Evolutionary conservation across 2,113 vertebrate species (phyloP).

Genomic region (Pterocles burchelli): DNA sequence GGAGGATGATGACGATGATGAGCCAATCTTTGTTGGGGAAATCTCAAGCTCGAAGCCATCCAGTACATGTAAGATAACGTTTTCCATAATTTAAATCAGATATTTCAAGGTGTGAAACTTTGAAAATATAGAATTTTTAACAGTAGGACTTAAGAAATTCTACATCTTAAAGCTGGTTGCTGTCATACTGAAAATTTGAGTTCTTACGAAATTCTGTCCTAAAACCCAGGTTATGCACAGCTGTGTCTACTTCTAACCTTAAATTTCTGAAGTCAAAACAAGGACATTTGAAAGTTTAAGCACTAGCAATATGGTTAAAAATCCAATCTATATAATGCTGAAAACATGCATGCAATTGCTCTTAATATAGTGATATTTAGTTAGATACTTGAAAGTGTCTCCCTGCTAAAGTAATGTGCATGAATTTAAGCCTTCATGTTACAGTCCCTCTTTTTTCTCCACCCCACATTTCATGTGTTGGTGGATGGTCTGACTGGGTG

Average conservation of each 20-base stretch:
- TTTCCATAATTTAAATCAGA: background rate
- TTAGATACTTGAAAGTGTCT: background rate
- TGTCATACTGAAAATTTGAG: background rate
- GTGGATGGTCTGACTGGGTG: background rate
- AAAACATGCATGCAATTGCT: background rate
- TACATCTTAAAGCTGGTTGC: background rate
- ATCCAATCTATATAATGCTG: background rate
- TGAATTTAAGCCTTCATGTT: background rate
- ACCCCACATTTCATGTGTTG: background rate
- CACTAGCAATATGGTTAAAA: background rate
- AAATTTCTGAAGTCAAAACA: background rate
- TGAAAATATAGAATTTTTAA: background rate
- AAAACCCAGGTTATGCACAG: background rate
- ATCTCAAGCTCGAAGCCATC: slow-evolving; percentile 86
- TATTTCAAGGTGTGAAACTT: background rate
- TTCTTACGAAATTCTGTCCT: background rate
- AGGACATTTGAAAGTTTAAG: background rate
- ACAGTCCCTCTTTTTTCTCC: background rate
- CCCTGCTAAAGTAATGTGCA: background rate
- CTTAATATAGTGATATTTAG: background rate
- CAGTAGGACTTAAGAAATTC: background rate
- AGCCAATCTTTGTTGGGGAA: slow-evolving; percentile 96
- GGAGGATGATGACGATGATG: slow-evolving; percentile 86
- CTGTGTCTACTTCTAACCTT: background rate
- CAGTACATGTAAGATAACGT: slow-evolving; percentile 73